Evolutionary conservation across 2,113 vertebrate genomes (phyloP), one percentile per base, ranked within the genome.

Genomic region (Phyllostomus hastatus): DNA sequence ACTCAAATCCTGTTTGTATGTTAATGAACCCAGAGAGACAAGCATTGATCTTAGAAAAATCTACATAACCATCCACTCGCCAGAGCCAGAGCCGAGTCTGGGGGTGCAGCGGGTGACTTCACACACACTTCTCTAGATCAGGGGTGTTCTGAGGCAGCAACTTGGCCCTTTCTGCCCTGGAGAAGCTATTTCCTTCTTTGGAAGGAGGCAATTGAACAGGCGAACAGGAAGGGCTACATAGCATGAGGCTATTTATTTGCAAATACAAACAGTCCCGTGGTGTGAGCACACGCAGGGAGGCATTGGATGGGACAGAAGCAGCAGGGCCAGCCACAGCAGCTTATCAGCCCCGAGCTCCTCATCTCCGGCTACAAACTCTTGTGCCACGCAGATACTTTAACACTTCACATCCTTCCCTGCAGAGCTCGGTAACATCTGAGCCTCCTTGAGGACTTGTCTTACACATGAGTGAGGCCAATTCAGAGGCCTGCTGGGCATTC

Each of bases 211-310:
- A 80, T 52, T 22, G 59, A 86, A 46, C 41, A 88, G 22, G 9
- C 28, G 88, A 81, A 38, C 11, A 88, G 43, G 72, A 88, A 85
- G 15, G 41, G 33, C 84, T 95, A 83, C 89, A 87, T 86, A 61
- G 48, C 67, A 33, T 79, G 57, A 75, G 61, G 33, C 89, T 89
- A 69, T 93, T 93, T 91, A 87, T 88, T 89, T 93, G 73, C 92
- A 83, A 82, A 91, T 91, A 46, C 33, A 69, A 41, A 35, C 46
- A 64, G 69, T 83, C 94, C 82, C 64, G 28, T 31, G 28, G 82
- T n/a, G 61, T 70, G 22, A 59, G 43, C 54, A 2, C 31, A 26
- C 14, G 52, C 67, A 83, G 54, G 12, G 81, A 46, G 54, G 75
- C 35, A 12, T 31, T 54, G 31, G 33, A 61, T 72, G 20, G 24